Percentiles rank a stretch among this genome's conserved stretches.
phyloP scores from a whole-genome alignment of 2,113 vertebrate genomes.

The Mesitornis unicolor region DNA sequence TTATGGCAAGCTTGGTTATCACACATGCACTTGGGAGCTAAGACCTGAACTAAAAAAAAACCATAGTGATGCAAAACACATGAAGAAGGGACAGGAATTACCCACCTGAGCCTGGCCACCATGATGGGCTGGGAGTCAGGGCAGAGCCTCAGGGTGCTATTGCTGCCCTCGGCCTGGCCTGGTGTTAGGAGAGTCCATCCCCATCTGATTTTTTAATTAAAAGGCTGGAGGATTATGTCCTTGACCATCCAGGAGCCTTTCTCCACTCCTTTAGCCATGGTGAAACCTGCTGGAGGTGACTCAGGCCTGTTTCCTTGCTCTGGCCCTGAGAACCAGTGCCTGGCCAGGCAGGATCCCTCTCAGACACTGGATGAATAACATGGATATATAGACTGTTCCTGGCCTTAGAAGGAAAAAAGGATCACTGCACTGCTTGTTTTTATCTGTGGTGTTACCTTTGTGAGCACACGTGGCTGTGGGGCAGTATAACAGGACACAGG shows the following conservation, averaged over 20 bases:
- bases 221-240: not conserved
- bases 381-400: not conserved
- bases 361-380: not conserved
- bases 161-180: rapidly evolving
- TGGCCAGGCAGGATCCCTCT: not conserved
- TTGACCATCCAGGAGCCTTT: not conserved
- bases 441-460: not conserved
- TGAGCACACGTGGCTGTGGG: rapidly evolving
- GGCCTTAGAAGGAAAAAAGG: not conserved
- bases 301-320: rapidly evolving
- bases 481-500: not conserved
- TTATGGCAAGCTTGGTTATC: not conserved
- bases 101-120: not conserved
- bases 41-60: not conserved
- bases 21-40: rapidly evolving
- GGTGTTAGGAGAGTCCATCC: not conserved
- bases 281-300: not conserved
- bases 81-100: not conserved
- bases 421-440: not conserved
- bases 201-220: not conserved
- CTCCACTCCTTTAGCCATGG: not conserved
- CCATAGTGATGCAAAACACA: not conserved
- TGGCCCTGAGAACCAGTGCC: not conserved
- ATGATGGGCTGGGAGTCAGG: rapidly evolving
- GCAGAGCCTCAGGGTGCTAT: not conserved